Percentiles rank a stretch among this genome's conserved stretches.
These are phyloP conservation scores for Pyralis farinalis DNA, from an alignment of 2,888 invertebrate species.

Conservation along the genomic window DNA sequence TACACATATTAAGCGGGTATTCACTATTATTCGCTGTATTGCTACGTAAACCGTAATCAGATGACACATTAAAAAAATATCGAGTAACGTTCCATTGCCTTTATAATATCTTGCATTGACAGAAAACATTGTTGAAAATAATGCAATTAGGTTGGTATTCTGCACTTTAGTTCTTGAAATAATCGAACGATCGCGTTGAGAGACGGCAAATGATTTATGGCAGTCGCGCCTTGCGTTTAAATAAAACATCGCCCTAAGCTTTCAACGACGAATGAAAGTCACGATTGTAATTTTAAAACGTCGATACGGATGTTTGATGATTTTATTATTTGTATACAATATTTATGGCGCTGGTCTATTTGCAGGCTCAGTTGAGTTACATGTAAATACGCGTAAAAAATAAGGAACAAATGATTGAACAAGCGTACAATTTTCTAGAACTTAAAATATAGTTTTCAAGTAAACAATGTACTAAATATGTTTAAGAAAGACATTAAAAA, in stretches of 20 bases:
- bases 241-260: conserved; percentile 76
- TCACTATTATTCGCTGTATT: too few relatives aligned
- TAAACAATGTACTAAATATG: too few relatives aligned
- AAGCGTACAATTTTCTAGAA: too few relatives aligned
- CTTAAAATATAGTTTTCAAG: too few relatives aligned
- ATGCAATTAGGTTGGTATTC: conserved; percentile 63
- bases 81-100: too few relatives aligned
- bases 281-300: conserved; percentile 77
- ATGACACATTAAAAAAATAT: too few relatives aligned
- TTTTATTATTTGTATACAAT: conserved; percentile 47
- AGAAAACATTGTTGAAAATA: conserved; percentile 18
- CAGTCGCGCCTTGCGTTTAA: conserved; percentile 68
- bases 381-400: too few relatives aligned
- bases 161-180: conserved; percentile 56
- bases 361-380: too few relatives aligned
- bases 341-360: conserved; percentile 19
- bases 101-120: not conserved
- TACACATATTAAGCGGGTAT: too few relatives aligned
- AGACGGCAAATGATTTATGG: conserved; percentile 68
- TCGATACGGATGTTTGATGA: conserved; percentile 64
- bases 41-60: too few relatives aligned
- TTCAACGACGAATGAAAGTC: conserved; percentile 72
- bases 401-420: too few relatives aligned
- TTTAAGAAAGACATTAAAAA: too few relatives aligned
- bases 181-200: conserved; percentile 67